Evolutionary conservation across 2,888 invertebrate genomes (phyloP), one percentile per base, ranked within the genome.

Genomic region (Leptura quadrifasciata): DNA sequence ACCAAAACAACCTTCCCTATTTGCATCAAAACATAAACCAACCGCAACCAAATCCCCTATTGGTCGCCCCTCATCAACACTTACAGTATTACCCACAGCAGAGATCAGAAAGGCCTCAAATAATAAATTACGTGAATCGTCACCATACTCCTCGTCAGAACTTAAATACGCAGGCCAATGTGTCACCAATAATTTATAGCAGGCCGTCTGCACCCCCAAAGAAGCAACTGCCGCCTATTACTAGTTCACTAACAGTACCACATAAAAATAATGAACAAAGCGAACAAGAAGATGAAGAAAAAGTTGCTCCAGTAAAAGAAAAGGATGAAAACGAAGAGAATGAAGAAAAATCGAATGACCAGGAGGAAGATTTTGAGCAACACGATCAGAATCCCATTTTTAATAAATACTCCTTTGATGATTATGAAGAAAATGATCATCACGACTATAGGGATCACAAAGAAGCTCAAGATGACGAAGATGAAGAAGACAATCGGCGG

Each of bases 401-500:
- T 76, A 54, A 75, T 17, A 80, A 77, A 69, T 81, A 83, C 27
- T 75, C 72, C 0, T 80, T 80, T 24, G 80, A 83, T 20, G 77
- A 82, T 54, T 80, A 82, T 17, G 80, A 78, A 54, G 83, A 82
- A 20, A 47, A n/a, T 55, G 27, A 74, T 21, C 52, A 52, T 18
- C 57, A 47, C 24, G 72, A 21, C 60, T 54, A 61, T 21, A 74
- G 69, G 69, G 70, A 79, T n/a, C 61, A 65, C n/a, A 76, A 79
- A 52, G 77, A 82, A 31, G 76, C 77, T 18, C 72, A 81, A 64
- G 80, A 79, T 9, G 78, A 79, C 9, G 82, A 82, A 8, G 82
- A 83, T 10, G 81, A 83, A 12, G 83, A 84, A 24, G 84, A 84
- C 54, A 84, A 74, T 74, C 76, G 79, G 64, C 72, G 81, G 24